Percentiles rank a stretch among this genome's conserved stretches.
Conservation (phyloP, 23 tunicate genomes). For the Clavelina lepadiformis region DNA sequence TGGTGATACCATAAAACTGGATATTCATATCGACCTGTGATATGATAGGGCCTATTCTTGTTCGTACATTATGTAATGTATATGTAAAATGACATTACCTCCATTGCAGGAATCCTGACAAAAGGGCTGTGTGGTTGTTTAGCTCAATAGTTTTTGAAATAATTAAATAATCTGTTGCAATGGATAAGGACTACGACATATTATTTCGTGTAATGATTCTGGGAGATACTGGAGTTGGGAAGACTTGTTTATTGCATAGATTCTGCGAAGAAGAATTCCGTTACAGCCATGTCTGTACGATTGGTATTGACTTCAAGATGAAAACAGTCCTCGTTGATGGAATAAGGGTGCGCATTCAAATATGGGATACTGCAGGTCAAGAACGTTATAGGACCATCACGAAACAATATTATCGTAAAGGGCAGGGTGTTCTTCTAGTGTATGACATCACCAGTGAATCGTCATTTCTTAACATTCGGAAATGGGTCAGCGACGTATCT, state of each 20-base stretch:
- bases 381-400: constrained; percentile 76
- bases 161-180: background rate
- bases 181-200: constrained; percentile 82
- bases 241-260: constrained; percentile 69
- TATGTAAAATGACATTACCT: no score
- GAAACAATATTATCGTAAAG: constrained; percentile 76
- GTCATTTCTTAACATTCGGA: constrained; percentile 51
- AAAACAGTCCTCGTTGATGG: constrained; percentile 50
- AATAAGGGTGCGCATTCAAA: constrained; percentile 62
- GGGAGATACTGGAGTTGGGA: constrained; percentile 87
- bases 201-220: constrained; percentile 66
- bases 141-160: background rate
- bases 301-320: constrained; percentile 85
- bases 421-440: constrained; percentile 56
- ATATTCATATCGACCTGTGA: no score
- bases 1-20: no score
- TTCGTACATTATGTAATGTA: no score
- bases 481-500: constrained; percentile 50
- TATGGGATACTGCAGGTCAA: constrained; percentile 91
- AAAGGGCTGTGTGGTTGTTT: background rate
- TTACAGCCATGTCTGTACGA: constrained; percentile 76
- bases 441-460: constrained; percentile 66
- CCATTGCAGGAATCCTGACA: no score
- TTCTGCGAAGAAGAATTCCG: constrained; percentile 82
- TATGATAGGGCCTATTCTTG: no score